These are phyloP conservation scores for Zelleria hepariella DNA, from an alignment of 2,888 invertebrate species.

Conservation along the genomic window DNA sequence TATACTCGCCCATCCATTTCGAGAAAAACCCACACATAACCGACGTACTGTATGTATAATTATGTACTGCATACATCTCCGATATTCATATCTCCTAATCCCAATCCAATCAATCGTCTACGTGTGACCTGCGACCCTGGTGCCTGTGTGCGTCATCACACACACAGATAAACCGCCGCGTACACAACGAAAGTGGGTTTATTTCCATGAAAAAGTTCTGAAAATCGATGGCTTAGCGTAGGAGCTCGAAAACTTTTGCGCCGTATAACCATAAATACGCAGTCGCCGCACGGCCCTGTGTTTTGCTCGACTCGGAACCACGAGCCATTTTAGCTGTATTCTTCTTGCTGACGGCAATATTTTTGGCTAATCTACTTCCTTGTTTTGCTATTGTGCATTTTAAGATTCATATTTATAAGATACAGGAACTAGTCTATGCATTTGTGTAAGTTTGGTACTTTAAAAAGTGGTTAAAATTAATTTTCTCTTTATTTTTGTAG, in stretches of 20 bases:
- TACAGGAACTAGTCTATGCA: not conserved
- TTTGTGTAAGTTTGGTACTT: not conserved
- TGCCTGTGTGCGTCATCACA: conserved; percentile 34
- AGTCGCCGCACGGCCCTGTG: conserved; percentile 37
- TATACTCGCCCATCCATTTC: not conserved
- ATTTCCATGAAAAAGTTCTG: conserved; percentile 74
- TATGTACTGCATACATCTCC: no score
- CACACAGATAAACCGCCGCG: conserved; percentile 37
- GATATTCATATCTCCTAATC: not conserved
- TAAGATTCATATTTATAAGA: not conserved
- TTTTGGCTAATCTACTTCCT: conserved; percentile 29
- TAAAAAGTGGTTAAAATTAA: not conserved
- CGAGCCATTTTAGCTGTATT: conserved; percentile 38
- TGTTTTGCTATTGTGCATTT: conserved; percentile 7
- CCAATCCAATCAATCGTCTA: conserved; percentile 6
- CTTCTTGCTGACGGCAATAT: conserved; percentile 33
- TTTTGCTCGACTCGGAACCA: conserved; percentile 31
- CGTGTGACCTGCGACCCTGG: conserved; percentile 46
- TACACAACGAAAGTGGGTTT: conserved; percentile 70
- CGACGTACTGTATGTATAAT: no score
- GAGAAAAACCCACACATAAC: not conserved
- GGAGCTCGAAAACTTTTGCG: conserved; percentile 67
- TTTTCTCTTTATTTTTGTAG: no score
- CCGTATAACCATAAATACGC: conserved; percentile 66
- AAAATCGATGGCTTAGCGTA: conserved; percentile 73